Percentiles rank a stretch among this genome's conserved stretches.
phyloP scores from a whole-genome alignment of 2,113 vertebrate genomes.

The Parotia lawesii region DNA sequence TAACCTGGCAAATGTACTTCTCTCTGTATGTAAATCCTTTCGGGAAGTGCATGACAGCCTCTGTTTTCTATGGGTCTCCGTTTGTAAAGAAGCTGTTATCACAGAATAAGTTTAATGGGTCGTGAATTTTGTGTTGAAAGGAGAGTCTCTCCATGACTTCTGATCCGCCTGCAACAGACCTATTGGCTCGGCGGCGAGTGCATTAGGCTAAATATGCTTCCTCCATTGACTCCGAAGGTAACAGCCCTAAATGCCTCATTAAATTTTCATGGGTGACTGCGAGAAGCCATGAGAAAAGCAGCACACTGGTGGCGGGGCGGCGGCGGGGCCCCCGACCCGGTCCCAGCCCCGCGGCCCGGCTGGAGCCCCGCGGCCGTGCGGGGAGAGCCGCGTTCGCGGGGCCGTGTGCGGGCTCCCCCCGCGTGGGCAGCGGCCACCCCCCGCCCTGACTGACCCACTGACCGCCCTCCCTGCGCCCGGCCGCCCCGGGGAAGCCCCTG shows the following conservation, averaged over 20 bases:
- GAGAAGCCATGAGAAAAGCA: slow-evolving; percentile 58
- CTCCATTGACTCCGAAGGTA: slow-evolving; percentile 75
- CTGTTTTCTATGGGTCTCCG: slow-evolving; percentile 37
- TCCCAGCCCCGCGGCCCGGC: neutral
- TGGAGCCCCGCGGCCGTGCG: neutral
- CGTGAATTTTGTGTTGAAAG: slow-evolving; percentile 72
- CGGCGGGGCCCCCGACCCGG: neutral
- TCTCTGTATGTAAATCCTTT: slow-evolving; percentile 67
- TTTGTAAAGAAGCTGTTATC: slow-evolving; percentile 75
- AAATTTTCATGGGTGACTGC: slow-evolving; percentile 77
- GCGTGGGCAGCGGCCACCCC: neutral
- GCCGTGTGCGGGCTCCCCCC: neutral
- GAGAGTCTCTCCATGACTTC: slow-evolving; percentile 65
- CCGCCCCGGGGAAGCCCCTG: neutral
- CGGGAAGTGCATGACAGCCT: slow-evolving; percentile 60
- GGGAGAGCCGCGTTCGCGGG: neutral
- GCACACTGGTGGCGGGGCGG: slow-evolving; percentile 1
- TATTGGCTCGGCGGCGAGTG: slow-evolving; percentile 65
- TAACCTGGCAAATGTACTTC: slow-evolving; percentile 52
- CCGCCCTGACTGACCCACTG: neutral
- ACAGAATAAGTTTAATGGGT: slow-evolving; percentile 77
- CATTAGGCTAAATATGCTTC: slow-evolving; percentile 76
- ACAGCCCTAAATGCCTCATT: slow-evolving; percentile 78
- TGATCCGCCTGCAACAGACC: slow-evolving; percentile 62
- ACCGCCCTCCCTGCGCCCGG: neutral